Conservation (phyloP, 2,888 invertebrate species). For the Bugula neritina region DNA sequence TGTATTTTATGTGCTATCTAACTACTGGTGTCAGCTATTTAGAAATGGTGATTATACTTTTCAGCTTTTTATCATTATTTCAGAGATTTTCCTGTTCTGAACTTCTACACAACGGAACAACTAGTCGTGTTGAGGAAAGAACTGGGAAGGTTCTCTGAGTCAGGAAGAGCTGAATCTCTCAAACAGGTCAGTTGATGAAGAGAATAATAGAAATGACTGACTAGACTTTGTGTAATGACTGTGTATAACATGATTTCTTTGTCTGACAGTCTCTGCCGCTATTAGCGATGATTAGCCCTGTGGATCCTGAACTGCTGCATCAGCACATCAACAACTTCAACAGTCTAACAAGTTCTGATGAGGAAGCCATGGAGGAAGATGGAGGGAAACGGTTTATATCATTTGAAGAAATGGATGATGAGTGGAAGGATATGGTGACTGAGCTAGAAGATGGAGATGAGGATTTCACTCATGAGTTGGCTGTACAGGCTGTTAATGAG, state of each 20-base stretch:
- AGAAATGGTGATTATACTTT: no score
- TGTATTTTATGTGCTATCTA: no score
- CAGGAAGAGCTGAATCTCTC: neutral
- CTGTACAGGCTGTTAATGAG: slow-evolving; percentile 20
- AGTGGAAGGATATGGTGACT: neutral
- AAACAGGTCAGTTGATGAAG: neutral
- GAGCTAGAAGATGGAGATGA: neutral
- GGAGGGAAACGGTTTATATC: neutral
- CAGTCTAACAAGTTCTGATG: neutral
- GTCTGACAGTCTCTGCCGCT: slow-evolving; percentile 9
- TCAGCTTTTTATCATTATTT: no score
- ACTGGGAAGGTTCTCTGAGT: neutral
- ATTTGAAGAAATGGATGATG: slow-evolving; percentile 6
- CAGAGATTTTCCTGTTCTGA: slow-evolving; percentile 37
- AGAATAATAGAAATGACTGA: no score
- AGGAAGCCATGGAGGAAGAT: neutral
- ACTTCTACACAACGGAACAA: slow-evolving; percentile 42
- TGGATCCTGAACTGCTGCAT: neutral
- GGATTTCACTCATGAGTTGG: neutral
- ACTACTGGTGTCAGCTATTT: no score
- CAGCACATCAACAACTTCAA: slow-evolving; percentile 7
- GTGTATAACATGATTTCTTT: no score
- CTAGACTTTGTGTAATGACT: no score
- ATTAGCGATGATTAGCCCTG: neutral
- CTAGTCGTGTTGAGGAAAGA: slow-evolving; percentile 39